Evolutionary conservation across 2,888 invertebrate genomes (phyloP).

Genomic region (Trimorus sp.): DNA sequence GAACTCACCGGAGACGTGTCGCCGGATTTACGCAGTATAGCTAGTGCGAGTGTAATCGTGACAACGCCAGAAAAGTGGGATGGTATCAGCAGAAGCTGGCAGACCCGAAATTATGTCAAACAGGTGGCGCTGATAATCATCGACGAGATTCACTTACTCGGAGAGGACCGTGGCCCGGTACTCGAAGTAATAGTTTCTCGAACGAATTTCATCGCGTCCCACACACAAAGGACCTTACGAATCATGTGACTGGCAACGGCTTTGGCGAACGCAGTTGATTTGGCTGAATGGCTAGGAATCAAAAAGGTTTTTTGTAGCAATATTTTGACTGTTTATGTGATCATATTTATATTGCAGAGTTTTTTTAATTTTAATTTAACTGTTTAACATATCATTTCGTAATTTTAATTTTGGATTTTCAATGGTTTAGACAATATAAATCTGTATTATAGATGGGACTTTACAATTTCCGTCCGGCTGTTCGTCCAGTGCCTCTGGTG

Average conservation of each 20-base stretch:
- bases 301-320: slow-evolving; percentile 78
- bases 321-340: too few species aligned
- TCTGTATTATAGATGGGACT: slow-evolving; percentile 86
- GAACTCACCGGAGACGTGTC: slow-evolving; percentile 97
- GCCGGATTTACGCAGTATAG: slow-evolving; percentile 92
- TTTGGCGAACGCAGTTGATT: slow-evolving; percentile 97
- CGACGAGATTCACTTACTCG: slow-evolving; percentile 98
- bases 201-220: slow-evolving; percentile 97
- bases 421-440: slow-evolving; percentile 4
- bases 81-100: slow-evolving; percentile 99
- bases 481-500: slow-evolving; percentile 98
- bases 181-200: slow-evolving; percentile 99
- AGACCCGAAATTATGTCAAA: slow-evolving; percentile 96
- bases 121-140: slow-evolving; percentile 96
- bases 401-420: slow-evolving; percentile 2
- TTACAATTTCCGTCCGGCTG: slow-evolving; percentile 98
- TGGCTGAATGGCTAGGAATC: slow-evolving; percentile 98
- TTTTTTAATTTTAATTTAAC: too few species aligned
- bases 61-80: slow-evolving; percentile 99
- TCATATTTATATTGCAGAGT: too few species aligned
- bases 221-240: slow-evolving; percentile 91
- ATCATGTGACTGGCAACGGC: slow-evolving; percentile 98
- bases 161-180: slow-evolving; percentile 93
- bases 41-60: slow-evolving; percentile 94
- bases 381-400: too few species aligned